Evolutionary conservation across 1,140 invertebrate genomes (phyloP).

Genomic region (Calephelis virginiensis): DNA sequence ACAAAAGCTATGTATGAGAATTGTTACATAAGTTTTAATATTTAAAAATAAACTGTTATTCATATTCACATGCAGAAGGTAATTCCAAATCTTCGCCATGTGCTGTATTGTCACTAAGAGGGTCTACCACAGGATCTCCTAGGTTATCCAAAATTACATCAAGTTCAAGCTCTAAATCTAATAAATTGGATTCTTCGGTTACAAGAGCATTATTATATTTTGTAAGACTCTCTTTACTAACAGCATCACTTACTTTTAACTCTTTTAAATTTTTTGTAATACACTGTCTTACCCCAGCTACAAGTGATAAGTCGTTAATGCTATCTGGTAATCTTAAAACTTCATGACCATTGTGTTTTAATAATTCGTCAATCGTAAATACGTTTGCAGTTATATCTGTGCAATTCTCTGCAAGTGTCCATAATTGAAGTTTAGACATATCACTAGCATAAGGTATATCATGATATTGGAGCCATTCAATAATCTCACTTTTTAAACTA

Average conservation of each 20-base stretch:
- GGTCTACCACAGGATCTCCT: neutral
- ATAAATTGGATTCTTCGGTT: conserved; percentile 15
- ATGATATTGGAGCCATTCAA: conserved; percentile 38
- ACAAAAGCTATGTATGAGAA: too few relatives aligned
- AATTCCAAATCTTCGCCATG: conserved; percentile 26
- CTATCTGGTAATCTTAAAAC: conserved; percentile 36
- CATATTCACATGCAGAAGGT: conserved; percentile 29
- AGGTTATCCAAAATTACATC: conserved; percentile 19
- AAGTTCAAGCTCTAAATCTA: conserved; percentile 22
- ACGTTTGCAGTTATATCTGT: conserved; percentile 32
- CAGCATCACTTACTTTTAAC: neutral
- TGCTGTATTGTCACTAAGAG: neutral
- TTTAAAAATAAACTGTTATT: conserved; percentile 18
- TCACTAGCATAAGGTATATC: conserved; percentile 29
- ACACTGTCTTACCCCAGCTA: neutral
- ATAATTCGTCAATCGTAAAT: conserved; percentile 33
- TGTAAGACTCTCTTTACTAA: neutral
- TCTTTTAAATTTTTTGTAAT: conserved; percentile 7
- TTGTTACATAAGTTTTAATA: neutral
- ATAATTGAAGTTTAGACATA: conserved; percentile 39
- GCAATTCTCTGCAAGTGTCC: conserved; percentile 30
- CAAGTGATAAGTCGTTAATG: conserved; percentile 31
- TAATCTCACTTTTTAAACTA: conserved; percentile 38
- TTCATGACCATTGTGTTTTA: conserved; percentile 27
- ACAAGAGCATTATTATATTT: conserved; percentile 10